phyloP scores from a whole-genome alignment of 2,113 vertebrate species.

The Thunnus maccoyii region DNA sequence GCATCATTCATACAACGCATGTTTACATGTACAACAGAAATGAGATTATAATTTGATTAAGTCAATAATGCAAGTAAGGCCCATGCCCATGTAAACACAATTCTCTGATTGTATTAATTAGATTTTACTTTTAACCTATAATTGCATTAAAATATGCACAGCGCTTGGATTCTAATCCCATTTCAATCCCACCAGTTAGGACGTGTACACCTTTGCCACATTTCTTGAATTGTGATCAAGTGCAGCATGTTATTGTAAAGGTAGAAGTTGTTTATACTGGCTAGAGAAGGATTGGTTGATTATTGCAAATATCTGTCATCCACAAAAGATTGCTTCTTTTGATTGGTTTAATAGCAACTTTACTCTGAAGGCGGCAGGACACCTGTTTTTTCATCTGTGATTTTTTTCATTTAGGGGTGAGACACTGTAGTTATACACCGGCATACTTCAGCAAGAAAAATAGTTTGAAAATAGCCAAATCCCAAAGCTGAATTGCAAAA shows the following conservation, averaged over 20 bases:
- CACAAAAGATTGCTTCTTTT: background rate
- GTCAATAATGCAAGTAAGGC: slow-evolving; percentile 26
- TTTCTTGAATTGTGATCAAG: background rate
- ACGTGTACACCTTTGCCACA: background rate
- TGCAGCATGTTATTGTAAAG: background rate
- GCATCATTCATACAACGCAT: slow-evolving; percentile 1
- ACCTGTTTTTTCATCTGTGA: no score
- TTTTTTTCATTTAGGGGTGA: no score
- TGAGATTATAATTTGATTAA: slow-evolving; percentile 29
- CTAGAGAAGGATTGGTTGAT: no score
- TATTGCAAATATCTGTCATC: background rate
- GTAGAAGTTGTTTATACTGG: no score
- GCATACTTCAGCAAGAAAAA: no score
- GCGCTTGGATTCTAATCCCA: background rate
- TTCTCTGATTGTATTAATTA: slow-evolving; percentile 35
- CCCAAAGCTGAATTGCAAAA: background rate
- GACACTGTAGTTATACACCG: no score
- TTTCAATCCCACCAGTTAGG: background rate
- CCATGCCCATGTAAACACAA: slow-evolving; percentile 22
- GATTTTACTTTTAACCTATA: slow-evolving; percentile 14
- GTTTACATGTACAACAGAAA: slow-evolving; percentile 19
- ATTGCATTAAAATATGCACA: slow-evolving; percentile 8
- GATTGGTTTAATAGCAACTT: no score
- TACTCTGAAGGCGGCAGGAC: no score
- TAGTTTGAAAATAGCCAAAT: no score